phyloP scores from a whole-genome alignment of 2,888 invertebrate species.

The Acleris literana region DNA sequence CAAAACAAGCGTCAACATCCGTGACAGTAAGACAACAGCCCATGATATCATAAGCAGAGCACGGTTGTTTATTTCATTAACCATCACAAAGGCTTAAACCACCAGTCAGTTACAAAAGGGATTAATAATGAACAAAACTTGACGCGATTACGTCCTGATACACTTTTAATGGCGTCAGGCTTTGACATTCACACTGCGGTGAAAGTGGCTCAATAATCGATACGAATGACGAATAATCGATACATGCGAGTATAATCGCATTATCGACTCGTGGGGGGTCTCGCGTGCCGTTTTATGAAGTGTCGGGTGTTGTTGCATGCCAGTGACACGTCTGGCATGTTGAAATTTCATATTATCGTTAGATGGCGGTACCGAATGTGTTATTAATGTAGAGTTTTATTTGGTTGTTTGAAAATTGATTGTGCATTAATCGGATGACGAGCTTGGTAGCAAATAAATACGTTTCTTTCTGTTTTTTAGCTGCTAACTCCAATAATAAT shows the following conservation, averaged over 20 bases:
- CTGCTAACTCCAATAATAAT: no score
- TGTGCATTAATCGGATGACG: no score
- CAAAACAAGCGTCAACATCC: no score
- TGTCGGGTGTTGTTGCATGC: slow-evolving; percentile 17
- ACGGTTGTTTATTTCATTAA: slow-evolving; percentile 29
- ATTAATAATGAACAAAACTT: slow-evolving; percentile 37
- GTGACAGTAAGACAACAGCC: no score
- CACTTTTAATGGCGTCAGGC: slow-evolving; percentile 67
- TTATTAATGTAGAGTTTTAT: no score
- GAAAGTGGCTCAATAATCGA: slow-evolving; percentile 75
- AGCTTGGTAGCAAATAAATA: no score
- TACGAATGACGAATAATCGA: slow-evolving; percentile 62
- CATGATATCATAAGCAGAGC: not conserved
- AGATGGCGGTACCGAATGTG: no score
- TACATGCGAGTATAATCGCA: slow-evolving; percentile 69
- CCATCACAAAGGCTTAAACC: slow-evolving; percentile 43
- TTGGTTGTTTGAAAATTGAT: no score
- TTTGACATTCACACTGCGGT: slow-evolving; percentile 75
- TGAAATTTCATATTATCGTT: no score
- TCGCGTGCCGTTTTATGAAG: slow-evolving; percentile 46
- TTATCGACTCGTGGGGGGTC: slow-evolving; percentile 72
- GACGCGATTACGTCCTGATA: slow-evolving; percentile 60
- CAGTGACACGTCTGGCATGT: no score
- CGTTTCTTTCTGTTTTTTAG: no score
- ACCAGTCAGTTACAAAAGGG: slow-evolving; percentile 55